Base-by-base conservation (phyloP, 2,888 invertebrate species). In the Eristalis pertinax region DNA sequence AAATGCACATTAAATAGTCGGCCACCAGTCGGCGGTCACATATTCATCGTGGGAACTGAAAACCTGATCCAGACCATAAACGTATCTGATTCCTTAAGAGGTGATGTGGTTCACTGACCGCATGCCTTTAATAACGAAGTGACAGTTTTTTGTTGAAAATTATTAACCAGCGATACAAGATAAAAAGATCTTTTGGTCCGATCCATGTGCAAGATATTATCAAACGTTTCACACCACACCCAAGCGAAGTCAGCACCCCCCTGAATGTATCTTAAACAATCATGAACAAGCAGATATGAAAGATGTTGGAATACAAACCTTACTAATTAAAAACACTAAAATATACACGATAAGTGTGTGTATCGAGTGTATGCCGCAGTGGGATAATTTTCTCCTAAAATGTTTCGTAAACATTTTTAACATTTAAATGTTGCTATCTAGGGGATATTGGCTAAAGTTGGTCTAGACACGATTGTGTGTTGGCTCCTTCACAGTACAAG, bases 361-460 rank as follows among this genome's bases (percentile, higher is more conserved):
- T 62, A 84, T 73, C 79, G 88, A 85, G 65, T 79, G 73, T 64
- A 84, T 75, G 77, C 89, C 84, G 85, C 88, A 81, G 38, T 67
- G 73, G 90, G 90, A 89, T 88, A 90, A 90, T 92, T 92, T 92
- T 91, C 92, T 91, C 88, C 93, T 92, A 91, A 91, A 92, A 91
- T 93, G 92, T 92, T 93, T 92, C 89, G 91, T 92, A 90, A 92
- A 93, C 93, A 92, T 92, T 92, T 91, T 93, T 89, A 90, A 90
- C 91, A 92, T 92, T 90, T 87, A 86, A 86, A 79, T 83, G 50
- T 19, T 50, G 50, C 50, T 50, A 50, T 50, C 50, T 60, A 24
- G 60, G 75, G 72, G 79, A 76, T 84, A 84, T 79, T 87, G 83
- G 86, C 83, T 82, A 80, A 13, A 67, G 74, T 65, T 75, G 43